A percentile compares a stretch with the other conserved stretches of the same genome.
These are phyloP conservation scores for Trachelus troglodyta DNA, from an alignment of 2,888 invertebrate species.

Conservation along the genomic window DNA sequence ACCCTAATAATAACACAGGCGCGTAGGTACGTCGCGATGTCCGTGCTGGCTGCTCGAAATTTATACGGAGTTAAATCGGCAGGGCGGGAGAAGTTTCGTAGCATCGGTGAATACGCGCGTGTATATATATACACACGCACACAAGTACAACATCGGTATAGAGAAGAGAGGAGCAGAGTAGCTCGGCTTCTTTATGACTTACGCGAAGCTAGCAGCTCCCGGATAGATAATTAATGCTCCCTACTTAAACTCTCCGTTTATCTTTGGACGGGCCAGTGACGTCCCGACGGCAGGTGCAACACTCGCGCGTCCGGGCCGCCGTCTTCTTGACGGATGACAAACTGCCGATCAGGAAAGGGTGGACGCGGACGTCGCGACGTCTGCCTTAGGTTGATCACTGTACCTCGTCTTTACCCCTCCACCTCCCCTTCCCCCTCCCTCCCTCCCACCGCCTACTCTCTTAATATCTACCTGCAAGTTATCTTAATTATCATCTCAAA, in stretches of 20 bases:
- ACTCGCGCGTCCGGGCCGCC: conserved; percentile 34
- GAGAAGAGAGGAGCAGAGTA: background rate
- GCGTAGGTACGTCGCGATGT: conserved; percentile 25
- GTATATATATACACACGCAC: too few species aligned
- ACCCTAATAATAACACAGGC: conserved; percentile 45
- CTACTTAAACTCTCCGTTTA: conserved; percentile 45
- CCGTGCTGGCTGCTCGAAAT: conserved; percentile 24
- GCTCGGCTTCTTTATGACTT: conserved; percentile 28
- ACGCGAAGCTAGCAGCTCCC: conserved; percentile 11
- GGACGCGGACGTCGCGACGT: conserved; percentile 42
- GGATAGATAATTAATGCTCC: conserved; percentile 50
- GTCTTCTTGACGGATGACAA: conserved; percentile 56
- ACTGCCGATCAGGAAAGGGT: conserved; percentile 63
- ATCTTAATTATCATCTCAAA: background rate
- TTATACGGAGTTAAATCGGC: conserved; percentile 32
- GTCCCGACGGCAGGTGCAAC: conserved; percentile 52
- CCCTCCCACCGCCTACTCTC: conserved; percentile 13
- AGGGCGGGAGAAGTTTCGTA: background rate
- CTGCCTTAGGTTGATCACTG: background rate
- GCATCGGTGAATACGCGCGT: background rate
- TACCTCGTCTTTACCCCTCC: background rate
- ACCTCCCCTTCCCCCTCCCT: too few species aligned
- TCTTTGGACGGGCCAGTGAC: conserved; percentile 46
- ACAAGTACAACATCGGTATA: too few species aligned
- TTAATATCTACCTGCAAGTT: conserved; percentile 9